These are phyloP conservation scores for Babylonia areolata DNA, from an alignment of 1,140 invertebrate genomes.

Conservation along the genomic window DNA sequence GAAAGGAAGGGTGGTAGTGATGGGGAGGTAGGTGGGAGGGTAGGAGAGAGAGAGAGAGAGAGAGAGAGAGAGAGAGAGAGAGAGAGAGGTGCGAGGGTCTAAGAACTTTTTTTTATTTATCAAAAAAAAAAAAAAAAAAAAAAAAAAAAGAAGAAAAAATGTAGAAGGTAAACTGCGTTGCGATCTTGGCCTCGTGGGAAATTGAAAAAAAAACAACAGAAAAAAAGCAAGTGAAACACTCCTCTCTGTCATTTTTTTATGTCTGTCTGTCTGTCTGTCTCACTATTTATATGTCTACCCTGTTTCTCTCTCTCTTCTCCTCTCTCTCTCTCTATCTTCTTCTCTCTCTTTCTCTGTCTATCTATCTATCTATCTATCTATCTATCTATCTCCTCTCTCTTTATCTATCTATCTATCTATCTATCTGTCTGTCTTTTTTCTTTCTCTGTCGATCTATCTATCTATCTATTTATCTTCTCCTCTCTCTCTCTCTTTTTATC, in stretches of 20 bases:
- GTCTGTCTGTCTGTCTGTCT: background rate
- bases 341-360: background rate
- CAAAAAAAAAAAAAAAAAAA: no score
- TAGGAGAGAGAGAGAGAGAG: no score
- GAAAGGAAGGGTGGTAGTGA: no score
- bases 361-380: background rate
- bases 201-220: background rate
- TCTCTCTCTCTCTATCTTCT: background rate
- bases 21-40: no score
- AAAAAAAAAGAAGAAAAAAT: no score
- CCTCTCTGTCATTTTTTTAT: background rate
- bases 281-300: background rate
- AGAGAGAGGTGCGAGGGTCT: no score
- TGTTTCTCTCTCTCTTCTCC: background rate
- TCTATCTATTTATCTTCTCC: background rate
- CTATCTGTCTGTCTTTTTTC: background rate
- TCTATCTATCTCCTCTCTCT: background rate
- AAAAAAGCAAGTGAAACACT: no score
- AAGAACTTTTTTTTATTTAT: no score
- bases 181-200: background rate
- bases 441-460: background rate
- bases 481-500: background rate
- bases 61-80: no score
- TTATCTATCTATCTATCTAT: background rate
- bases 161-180: background rate